Evolutionary conservation across 2,797 vertebrate genomes (phyloP), one percentile per base, ranked within the genome.

Genomic region (Clarias platycephalus): DNA sequence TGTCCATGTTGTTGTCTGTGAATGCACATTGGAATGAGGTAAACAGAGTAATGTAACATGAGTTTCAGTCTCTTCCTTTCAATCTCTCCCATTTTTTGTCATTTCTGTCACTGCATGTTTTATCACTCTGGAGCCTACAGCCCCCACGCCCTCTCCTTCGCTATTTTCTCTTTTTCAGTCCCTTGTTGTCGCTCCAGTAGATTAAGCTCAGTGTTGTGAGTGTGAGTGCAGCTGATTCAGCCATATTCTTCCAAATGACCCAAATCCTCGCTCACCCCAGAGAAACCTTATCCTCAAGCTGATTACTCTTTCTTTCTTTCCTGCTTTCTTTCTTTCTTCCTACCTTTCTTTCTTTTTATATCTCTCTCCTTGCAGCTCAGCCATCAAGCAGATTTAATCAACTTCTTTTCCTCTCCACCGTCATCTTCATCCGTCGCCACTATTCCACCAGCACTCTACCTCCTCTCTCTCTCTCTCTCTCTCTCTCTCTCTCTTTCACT

Each of bases 231-330:
- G 95, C 96, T 96, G 96, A 97, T 93, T 99, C 97, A 97, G 97
- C 96, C 88, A 84, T 91, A 91, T 95, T 96, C 94, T 95, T 96
- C 95, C 94, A 96, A 97, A 95, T 96, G 96, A 97, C 96, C 97
- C 95, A 96, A 95, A 97, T 97, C 95, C 95, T 94, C 80, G 68
- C 85, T 88, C 95, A 94, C 95, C 95, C 92, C 92, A 93, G 93
- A 95, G 96, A 95, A 97, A 96, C 95, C 95, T 95, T 95, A 94
- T 93, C 95, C 88, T 81, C 87, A 80, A 86, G 34, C 94, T 96
- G 96, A 97, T 95, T 90, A 95, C 95, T 57, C 84, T 74, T 80
- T 71, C 86, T 88, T 58, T 66, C 83, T 71, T 84, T 72, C 85
- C 88, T 87, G 64, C 79, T 84, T 86, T 90, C 84, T 85, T 76